Evolutionary conservation across 2,888 invertebrate species (phyloP), one percentile per base, ranked within the genome.

Genomic region (Eudemis profundana): DNA sequence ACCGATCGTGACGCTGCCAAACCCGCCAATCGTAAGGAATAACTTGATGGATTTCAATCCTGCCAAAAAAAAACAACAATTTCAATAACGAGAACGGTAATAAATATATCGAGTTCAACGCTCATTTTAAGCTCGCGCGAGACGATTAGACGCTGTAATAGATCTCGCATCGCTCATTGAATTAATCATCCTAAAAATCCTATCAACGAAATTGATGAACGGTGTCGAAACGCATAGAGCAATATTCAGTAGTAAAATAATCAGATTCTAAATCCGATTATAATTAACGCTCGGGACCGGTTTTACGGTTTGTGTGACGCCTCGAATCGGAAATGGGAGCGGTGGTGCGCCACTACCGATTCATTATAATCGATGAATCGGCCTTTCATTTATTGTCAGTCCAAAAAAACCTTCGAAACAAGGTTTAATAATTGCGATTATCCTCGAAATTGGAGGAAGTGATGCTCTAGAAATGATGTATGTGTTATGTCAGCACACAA

Each of bases 341-440:
- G 81, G 79, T 76, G 74, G 78, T 74, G 75, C 76, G 75, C 71
- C 75, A 72, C 79, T 79, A 83, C 83, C 80, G 81, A 83, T 79
- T 89, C 88, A 87, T 91, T 90, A 89, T 84, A 82, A 87, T 88
- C 85, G 88, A 91, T 91, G 89, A 90, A 89, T 89, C 84, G 86
- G 81, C 78, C 85, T 84, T 90, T 88, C 85, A 83, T 85, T 79
- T 53, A 78, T 77, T 70, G 71, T 71, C 76, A 73, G 72, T 72
- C 74, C 78, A 77, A 79, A 83, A 82, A 83, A 78, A 71, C 77
- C 78, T 76, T 78, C 73, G 75, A 81, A 79, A 81, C 77, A 78
- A 75, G 73, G 72, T 78, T 78, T 85, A 83, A 84, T 85, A 81
- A 80, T 83, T 78, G 81, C 81, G 80, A 84, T 84, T 83, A 82